These are phyloP conservation scores for Thamnophis elegans DNA, from an alignment of 2,797 vertebrate species.

Conservation along the genomic window DNA sequence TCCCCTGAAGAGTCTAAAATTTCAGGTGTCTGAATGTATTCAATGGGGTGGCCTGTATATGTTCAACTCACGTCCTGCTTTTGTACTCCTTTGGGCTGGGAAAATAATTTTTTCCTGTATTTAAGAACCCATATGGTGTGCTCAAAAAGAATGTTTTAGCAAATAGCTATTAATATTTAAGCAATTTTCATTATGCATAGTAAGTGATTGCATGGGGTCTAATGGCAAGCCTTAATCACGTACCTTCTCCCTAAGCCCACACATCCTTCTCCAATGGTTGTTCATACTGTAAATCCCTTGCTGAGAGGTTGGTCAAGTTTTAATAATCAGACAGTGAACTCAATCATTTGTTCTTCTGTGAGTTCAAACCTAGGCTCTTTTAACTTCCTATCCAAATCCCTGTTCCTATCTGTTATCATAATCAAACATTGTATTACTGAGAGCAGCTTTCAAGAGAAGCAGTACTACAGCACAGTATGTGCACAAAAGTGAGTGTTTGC, in stretches of 20 bases:
- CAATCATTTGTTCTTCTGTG: conserved; percentile 2
- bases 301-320: neutral
- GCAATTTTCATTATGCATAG: neutral
- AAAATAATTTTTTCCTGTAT: neutral
- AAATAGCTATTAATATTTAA: conserved; percentile 3
- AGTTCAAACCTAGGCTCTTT: conserved; percentile 16
- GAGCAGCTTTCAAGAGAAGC: conserved; percentile 5
- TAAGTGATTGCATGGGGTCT: neutral
- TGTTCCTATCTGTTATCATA: conserved; percentile 3
- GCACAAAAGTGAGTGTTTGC: neutral
- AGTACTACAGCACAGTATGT: conserved; percentile 6
- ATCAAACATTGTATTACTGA: neutral
- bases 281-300: neutral
- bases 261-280: neutral
- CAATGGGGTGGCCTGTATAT: neutral
- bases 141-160: neutral
- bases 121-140: neutral
- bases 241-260: neutral
- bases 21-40: neutral
- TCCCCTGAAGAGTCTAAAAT: neutral
- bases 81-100: neutral
- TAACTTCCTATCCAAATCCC: conserved; percentile 1
- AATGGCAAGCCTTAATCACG: neutral
- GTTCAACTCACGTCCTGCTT: neutral
- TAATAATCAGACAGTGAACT: conserved; percentile 9